Percentiles rank a stretch among this genome's conserved stretches.
Evolutionary conservation across 1,140 invertebrate genomes (phyloP).

Genomic region (Trichonephila clavata): DNA sequence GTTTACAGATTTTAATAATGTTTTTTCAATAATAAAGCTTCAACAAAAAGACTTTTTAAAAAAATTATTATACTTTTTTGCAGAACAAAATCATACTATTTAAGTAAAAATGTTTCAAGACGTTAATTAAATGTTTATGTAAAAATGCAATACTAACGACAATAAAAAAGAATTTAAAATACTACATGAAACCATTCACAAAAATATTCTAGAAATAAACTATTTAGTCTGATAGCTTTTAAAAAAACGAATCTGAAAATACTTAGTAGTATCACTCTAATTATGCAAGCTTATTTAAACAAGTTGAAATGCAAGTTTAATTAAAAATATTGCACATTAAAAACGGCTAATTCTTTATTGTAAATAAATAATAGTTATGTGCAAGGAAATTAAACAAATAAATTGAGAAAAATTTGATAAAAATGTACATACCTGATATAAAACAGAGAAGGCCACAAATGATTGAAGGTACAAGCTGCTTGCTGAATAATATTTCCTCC

Average conservation of each 20-base stretch:
- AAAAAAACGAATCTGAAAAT: neutral
- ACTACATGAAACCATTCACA: neutral
- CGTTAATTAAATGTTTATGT: neutral
- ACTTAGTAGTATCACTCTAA: neutral
- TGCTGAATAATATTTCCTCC: slow-evolving; percentile 66
- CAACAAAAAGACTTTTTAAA: too few relatives aligned
- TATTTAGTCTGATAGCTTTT: neutral
- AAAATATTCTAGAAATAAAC: neutral
- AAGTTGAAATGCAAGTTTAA: neutral
- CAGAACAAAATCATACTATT: neutral
- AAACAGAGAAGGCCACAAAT: slow-evolving; percentile 75
- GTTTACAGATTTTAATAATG: too few relatives aligned
- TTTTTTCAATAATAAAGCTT: too few relatives aligned
- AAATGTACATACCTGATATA: slow-evolving; percentile 61
- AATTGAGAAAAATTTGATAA: neutral
- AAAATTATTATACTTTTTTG: neutral
- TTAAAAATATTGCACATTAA: neutral
- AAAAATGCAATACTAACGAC: neutral
- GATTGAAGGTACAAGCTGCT: slow-evolving; percentile 72
- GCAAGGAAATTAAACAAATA: neutral
- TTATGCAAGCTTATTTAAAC: neutral
- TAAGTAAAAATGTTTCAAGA: neutral
- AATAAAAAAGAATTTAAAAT: neutral
- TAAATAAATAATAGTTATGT: neutral
- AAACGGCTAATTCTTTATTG: neutral